Conservation (phyloP, 2,888 invertebrate genomes). For the Sepioteuthis lessoniana region DNA sequence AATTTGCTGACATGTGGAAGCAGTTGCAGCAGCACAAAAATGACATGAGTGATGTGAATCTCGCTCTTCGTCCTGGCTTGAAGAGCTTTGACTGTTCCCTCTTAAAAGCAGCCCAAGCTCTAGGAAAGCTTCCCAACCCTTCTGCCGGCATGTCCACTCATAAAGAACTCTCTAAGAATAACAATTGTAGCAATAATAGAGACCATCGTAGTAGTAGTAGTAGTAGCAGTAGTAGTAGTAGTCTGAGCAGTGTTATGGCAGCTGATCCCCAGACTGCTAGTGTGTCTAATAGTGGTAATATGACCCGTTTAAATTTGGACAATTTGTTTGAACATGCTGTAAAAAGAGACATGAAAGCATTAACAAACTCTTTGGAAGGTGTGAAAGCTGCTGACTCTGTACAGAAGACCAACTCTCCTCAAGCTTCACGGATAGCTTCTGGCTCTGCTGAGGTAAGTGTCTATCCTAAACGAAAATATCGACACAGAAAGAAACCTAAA, state of each 20-base stretch:
- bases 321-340: conserved; percentile 42
- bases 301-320: not conserved
- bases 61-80: conserved; percentile 40
- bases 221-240: not conserved
- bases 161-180: conserved; percentile 26
- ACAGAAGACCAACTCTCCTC: not conserved
- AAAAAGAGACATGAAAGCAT: conserved; percentile 33
- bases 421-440: conserved; percentile 20
- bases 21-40: conserved; percentile 54
- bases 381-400: not conserved
- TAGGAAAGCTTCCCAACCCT: conserved; percentile 24
- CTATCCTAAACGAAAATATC: conserved; percentile 17
- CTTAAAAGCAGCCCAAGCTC: conserved; percentile 43
- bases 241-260: not conserved
- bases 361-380: conserved; percentile 21
- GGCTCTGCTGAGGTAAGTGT: conserved; percentile 45
- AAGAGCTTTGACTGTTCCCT: conserved; percentile 52
- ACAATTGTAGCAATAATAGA: not conserved
- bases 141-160: too few species aligned
- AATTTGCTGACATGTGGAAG: conserved; percentile 70
- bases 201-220: not conserved
- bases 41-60: not conserved
- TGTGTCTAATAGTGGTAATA: not conserved
- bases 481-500: not conserved
- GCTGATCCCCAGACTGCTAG: not conserved